Percentiles rank a stretch among this genome's conserved stretches.
Evolutionary conservation across 2,113 vertebrate genomes (phyloP).

Genomic region (Aegypius monachus): DNA sequence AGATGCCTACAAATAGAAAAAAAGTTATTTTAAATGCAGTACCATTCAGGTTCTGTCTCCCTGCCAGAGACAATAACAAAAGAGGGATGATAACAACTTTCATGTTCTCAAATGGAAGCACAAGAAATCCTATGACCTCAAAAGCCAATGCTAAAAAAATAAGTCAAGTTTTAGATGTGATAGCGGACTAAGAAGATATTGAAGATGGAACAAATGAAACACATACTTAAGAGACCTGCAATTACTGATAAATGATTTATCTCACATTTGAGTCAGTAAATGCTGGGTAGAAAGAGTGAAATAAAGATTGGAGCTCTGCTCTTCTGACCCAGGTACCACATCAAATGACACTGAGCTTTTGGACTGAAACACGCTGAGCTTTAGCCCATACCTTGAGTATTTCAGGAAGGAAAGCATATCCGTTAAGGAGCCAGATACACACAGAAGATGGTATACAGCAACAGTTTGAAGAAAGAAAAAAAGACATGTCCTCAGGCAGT

Average conservation of each 20-base stretch:
- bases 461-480: background rate
- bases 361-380: background rate
- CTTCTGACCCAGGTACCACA: background rate
- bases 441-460: background rate
- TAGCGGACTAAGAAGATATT: background rate
- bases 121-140: background rate
- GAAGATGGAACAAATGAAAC: background rate
- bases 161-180: background rate
- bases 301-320: background rate
- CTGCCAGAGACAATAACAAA: background rate
- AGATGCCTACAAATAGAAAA: background rate
- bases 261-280: background rate
- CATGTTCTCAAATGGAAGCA: background rate
- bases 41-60: background rate
- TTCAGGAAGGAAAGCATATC: background rate
- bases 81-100: background rate
- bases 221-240: background rate
- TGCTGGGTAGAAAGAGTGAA: background rate
- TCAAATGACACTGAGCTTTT: background rate
- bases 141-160: background rate
- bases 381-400: background rate
- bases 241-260: background rate
- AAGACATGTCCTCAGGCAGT: background rate
- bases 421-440: background rate
- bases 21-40: background rate